These are phyloP conservation scores for Melitaea cinxia DNA, from an alignment of 1,140 invertebrate genomes.

Conservation along the genomic window DNA sequence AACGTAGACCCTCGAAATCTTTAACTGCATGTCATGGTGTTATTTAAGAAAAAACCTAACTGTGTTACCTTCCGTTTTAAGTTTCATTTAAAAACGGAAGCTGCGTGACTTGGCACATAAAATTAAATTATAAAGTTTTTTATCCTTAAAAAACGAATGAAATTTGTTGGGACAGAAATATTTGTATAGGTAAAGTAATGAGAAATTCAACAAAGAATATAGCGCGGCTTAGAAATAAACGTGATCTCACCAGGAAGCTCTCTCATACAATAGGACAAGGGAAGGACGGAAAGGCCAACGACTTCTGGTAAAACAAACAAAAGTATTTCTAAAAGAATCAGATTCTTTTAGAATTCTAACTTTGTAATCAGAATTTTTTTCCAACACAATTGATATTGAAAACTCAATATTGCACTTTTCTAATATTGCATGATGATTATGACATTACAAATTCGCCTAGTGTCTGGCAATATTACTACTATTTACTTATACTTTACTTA, in stretches of 20 bases:
- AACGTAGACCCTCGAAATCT: constrained; percentile 2
- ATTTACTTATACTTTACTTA: too few relatives aligned
- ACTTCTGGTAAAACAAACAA: constrained; percentile 57
- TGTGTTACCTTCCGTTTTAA: constrained; percentile 48
- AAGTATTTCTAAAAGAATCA: constrained; percentile 37
- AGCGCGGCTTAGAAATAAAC: constrained; percentile 60
- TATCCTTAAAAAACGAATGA: constrained; percentile 57
- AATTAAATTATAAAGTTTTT: constrained; percentile 62
- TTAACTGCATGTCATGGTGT: constrained; percentile 20
- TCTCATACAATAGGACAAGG: constrained; percentile 59
- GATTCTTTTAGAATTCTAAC: neutral
- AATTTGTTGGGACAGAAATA: constrained; percentile 47
- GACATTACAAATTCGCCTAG: too few relatives aligned
- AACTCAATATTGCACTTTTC: too few relatives aligned
- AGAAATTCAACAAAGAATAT: constrained; percentile 36
- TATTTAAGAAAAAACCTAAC: constrained; percentile 21
- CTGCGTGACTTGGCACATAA: constrained; percentile 66
- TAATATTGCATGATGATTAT: too few relatives aligned
- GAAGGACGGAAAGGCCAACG: constrained; percentile 63
- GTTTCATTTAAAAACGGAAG: constrained; percentile 70
- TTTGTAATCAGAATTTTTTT: neutral
- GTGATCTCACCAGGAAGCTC: constrained; percentile 68
- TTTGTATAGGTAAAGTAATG: constrained; percentile 44
- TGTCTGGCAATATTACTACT: too few relatives aligned
- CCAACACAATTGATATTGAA: too few relatives aligned